These are phyloP conservation scores for Apodemia mormo DNA, from an alignment of 2,888 invertebrate species.

Conservation along the genomic window DNA sequence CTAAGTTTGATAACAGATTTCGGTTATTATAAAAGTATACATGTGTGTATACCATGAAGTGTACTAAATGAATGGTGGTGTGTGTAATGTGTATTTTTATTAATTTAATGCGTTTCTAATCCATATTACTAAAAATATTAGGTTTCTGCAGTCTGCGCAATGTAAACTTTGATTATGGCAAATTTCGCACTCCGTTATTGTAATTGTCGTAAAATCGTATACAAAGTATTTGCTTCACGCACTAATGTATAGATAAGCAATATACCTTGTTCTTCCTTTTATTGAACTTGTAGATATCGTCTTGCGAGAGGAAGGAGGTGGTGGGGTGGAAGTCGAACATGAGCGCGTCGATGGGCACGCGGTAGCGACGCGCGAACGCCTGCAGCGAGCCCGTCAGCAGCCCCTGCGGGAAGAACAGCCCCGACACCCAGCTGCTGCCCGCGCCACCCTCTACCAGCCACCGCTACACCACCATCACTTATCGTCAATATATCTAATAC, in stretches of 20 bases:
- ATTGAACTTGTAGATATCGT: conserved; percentile 80
- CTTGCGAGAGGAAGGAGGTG: conserved; percentile 83
- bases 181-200: too few relatives aligned
- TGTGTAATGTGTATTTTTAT: too few relatives aligned
- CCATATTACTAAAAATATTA: too few relatives aligned
- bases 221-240: too few relatives aligned
- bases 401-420: conserved; percentile 96
- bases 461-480: conserved; percentile 64
- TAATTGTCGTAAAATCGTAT: too few relatives aligned
- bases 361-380: conserved; percentile 92
- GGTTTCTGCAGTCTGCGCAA: too few relatives aligned
- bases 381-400: conserved; percentile 95
- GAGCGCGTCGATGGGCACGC: conserved; percentile 92
- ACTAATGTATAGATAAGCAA: not conserved
- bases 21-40: too few relatives aligned
- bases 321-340: conserved; percentile 90
- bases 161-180: too few relatives aligned
- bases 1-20: too few relatives aligned
- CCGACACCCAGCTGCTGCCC: conserved; percentile 94
- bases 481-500: not conserved
- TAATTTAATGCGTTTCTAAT: too few relatives aligned
- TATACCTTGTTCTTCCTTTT: conserved; percentile 53
- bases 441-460: conserved; percentile 88
- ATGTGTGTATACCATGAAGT: too few relatives aligned
- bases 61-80: too few relatives aligned